Percentiles rank a stretch among this genome's conserved stretches.
Conservation (phyloP, 2,113 vertebrate genomes). For the Menidia beryllina region DNA sequence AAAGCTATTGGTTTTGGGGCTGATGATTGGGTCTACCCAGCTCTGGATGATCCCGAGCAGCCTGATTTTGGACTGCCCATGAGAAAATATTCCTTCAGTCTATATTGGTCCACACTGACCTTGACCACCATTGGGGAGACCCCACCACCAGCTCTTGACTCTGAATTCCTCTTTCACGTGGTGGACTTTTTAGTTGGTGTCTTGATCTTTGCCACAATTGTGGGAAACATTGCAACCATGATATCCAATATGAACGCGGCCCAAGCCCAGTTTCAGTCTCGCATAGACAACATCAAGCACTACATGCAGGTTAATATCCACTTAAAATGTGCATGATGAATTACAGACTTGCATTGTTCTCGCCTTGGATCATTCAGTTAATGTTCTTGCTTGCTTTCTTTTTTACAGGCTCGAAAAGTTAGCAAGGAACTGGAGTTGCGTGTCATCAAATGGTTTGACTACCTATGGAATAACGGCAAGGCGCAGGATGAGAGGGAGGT, state of each 20-base stretch:
- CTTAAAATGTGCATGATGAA: background rate
- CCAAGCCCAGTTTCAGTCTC: conserved; percentile 92
- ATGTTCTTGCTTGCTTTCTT: background rate
- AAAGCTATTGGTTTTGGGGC: conserved; percentile 90
- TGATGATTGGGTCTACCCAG: conserved; percentile 83
- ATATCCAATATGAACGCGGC: conserved; percentile 99
- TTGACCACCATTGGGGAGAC: conserved; percentile 98
- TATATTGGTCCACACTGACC: conserved; percentile 97
- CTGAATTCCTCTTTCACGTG: conserved; percentile 94
- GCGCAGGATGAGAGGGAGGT: conserved; percentile 94
- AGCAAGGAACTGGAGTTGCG: conserved; percentile 93
- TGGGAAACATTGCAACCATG: conserved; percentile 98
- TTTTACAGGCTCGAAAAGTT: conserved; percentile 89
- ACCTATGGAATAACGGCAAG: conserved; percentile 96
- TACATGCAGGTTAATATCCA: conserved; percentile 91
- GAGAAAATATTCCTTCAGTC: conserved; percentile 94
- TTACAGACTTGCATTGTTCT: background rate
- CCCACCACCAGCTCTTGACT: conserved; percentile 91
- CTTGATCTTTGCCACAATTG: conserved; percentile 97
- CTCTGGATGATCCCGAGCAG: conserved; percentile 79
- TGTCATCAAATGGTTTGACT: conserved; percentile 98
- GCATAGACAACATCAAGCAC: conserved; percentile 97
- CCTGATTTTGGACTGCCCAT: conserved; percentile 87
- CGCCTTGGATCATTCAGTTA: background rate
- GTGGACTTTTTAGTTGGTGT: conserved; percentile 95